Conservation (phyloP, 2,113 vertebrate species). For the Microcebus griseorufus region DNA sequence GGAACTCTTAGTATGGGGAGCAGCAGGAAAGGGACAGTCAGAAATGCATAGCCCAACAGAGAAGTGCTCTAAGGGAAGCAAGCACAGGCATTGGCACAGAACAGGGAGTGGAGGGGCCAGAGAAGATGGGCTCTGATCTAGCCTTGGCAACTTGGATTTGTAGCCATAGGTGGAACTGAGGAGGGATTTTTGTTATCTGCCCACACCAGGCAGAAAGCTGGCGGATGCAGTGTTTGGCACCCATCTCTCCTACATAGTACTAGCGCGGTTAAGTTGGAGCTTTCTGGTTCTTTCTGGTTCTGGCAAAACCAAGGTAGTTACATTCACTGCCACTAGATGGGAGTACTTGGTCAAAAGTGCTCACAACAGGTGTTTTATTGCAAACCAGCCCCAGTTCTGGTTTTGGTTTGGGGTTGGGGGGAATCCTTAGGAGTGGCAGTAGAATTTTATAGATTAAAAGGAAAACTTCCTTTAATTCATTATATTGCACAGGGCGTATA, state of each 20-base stretch:
- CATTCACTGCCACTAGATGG: neutral
- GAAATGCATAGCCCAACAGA: neutral
- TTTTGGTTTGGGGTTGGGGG: neutral
- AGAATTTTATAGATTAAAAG: neutral
- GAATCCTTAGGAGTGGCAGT: neutral
- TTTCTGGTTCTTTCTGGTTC: neutral
- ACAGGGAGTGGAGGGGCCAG: neutral
- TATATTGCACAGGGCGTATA: neutral
- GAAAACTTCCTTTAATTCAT: neutral
- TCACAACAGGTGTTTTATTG: neutral
- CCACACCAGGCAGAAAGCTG: neutral
- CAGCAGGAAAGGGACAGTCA: neutral
- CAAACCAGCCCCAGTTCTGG: neutral
- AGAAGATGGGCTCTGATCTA: neutral
- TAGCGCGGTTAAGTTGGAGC: neutral
- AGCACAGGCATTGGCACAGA: neutral
- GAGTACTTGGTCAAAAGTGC: neutral
- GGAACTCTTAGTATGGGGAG: neutral
- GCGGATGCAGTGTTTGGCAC: neutral
- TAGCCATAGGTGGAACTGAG: neutral
- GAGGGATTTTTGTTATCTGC: neutral
- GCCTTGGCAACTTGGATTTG: fast-evolving
- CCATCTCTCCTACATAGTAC: neutral
- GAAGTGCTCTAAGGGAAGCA: neutral
- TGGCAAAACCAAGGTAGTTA: neutral